Conservation (phyloP, 2,888 invertebrate genomes). For the Carterocephalus palaemon region DNA sequence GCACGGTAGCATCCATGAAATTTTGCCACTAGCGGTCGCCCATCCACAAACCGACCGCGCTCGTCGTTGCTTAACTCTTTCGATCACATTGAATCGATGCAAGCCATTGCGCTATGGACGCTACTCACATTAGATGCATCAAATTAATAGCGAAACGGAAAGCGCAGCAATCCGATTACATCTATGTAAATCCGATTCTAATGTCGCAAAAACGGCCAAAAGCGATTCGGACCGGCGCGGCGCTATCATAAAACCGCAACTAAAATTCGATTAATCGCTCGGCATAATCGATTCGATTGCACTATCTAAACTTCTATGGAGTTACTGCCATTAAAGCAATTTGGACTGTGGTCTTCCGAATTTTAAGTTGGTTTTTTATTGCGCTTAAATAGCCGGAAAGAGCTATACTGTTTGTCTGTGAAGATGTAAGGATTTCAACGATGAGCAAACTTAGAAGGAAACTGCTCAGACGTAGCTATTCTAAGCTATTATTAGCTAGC, state of each 20-base stretch:
- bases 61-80: too few relatives aligned
- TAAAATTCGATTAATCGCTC: conserved; percentile 31
- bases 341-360: conserved; percentile 17
- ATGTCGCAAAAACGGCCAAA: conserved; percentile 19
- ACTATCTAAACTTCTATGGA: conserved; percentile 25
- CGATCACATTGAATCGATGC: too few relatives aligned
- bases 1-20: too few relatives aligned
- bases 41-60: too few relatives aligned
- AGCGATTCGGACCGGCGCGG: conserved; percentile 9
- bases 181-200: conserved; percentile 22
- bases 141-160: conserved; percentile 1
- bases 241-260: conserved; percentile 22
- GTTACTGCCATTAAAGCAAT: conserved; percentile 15
- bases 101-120: too few relatives aligned
- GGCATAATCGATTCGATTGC: conserved; percentile 29
- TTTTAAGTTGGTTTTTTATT: conserved; percentile 22
- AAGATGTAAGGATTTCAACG: conserved; percentile 25
- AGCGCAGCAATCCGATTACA: conserved; percentile 3
- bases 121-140: too few relatives aligned
- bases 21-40: too few relatives aligned
- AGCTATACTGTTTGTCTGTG: conserved; percentile 23
- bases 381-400: conserved; percentile 15
- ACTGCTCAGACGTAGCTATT: conserved; percentile 2
- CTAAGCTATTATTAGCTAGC: too few relatives aligned
- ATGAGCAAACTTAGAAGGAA: conserved; percentile 16